These are phyloP conservation scores for Diorhabda carinulata DNA, from an alignment of 1,140 invertebrate genomes.

Conservation along the genomic window DNA sequence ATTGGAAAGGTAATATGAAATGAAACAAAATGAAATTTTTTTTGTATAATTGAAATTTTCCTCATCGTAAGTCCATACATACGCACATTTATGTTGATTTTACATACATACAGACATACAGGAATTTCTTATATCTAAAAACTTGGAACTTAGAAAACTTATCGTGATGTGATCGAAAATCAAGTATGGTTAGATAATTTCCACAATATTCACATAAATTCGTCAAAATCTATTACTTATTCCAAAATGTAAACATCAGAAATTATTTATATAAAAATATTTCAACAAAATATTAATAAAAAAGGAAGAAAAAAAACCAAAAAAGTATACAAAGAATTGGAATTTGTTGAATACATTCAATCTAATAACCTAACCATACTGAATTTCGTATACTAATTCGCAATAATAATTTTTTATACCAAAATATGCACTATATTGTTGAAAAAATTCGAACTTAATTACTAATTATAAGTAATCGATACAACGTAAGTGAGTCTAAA, in stretches of 20 bases:
- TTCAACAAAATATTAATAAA: too few species aligned
- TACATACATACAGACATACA: slow-evolving; percentile 45
- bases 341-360: neutral
- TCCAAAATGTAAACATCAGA: too few species aligned
- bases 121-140: slow-evolving; percentile 34
- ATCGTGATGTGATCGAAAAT: slow-evolving; percentile 13
- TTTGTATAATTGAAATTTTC: slow-evolving; percentile 43
- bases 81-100: slow-evolving; percentile 37
- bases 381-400: neutral
- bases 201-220: too few species aligned
- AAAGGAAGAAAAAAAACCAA: too few species aligned
- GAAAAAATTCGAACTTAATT: slow-evolving; percentile 1
- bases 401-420: slow-evolving; percentile 8
- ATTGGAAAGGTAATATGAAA: slow-evolving; percentile 9
- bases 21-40: slow-evolving; percentile 15
- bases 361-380: neutral
- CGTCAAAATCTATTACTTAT: too few species aligned
- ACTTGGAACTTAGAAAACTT: slow-evolving; percentile 17
- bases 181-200: slow-evolving; percentile 3
- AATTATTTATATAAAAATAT: too few species aligned
- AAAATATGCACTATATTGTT: slow-evolving; percentile 12
- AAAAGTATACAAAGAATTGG: neutral
- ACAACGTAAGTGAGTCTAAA: neutral
- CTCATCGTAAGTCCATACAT: slow-evolving; percentile 41
- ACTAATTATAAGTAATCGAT: neutral